Evolutionary conservation across 2,113 vertebrate species (phyloP).

Genomic region (Sardina pilchardus): DNA sequence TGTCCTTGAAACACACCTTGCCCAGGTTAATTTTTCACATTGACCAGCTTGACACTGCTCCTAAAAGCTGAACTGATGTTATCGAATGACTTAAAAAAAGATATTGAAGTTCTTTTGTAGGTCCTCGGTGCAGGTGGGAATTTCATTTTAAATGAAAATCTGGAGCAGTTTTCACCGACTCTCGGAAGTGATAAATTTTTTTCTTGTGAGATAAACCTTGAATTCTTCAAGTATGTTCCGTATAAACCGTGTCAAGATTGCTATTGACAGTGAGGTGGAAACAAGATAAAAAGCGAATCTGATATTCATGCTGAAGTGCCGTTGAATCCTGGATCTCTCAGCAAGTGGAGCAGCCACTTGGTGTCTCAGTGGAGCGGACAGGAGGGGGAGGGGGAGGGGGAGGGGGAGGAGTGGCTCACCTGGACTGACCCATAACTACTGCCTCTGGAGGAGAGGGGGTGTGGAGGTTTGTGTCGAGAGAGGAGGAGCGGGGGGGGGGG

Average conservation of each 20-base stretch:
- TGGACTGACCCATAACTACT: background rate
- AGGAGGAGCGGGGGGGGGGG: too few species aligned
- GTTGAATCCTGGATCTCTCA: background rate
- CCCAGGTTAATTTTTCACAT: background rate
- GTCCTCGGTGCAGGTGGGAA: background rate
- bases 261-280: too few species aligned
- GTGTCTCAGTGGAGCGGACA: background rate
- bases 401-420: background rate
- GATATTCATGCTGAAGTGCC: background rate
- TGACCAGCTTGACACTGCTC: background rate
- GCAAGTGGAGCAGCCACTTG: background rate
- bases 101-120: background rate
- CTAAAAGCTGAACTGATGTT: background rate
- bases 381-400: background rate
- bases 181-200: too few species aligned
- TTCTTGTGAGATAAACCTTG: background rate
- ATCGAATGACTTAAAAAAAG: background rate
- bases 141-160: background rate
- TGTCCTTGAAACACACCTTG: background rate
- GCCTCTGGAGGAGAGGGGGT: background rate
- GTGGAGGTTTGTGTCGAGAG: too few species aligned
- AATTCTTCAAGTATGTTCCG: background rate
- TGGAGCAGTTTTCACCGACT: background rate
- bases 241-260: too few species aligned
- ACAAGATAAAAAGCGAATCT: background rate